Percentiles rank a stretch among this genome's conserved stretches.
Evolutionary conservation across 1,140 invertebrate species (phyloP).

Genomic region (Sycobia sp.): DNA sequence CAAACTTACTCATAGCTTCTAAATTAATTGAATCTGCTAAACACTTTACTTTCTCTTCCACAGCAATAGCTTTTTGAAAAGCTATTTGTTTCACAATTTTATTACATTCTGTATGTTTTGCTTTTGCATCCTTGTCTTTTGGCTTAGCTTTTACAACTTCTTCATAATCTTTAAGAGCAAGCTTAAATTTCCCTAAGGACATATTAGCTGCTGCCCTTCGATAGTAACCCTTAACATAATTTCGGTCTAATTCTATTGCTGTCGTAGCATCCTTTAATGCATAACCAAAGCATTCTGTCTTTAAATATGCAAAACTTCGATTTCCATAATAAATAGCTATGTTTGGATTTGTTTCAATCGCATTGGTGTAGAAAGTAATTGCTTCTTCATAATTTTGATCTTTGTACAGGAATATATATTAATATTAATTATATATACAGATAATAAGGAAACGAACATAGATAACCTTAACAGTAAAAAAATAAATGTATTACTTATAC

Average conservation of each 20-base stretch:
- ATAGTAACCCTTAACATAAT: constrained; percentile 94
- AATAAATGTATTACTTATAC: not conserved
- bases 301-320: constrained; percentile 92
- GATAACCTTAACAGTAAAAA: not conserved
- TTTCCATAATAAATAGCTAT: constrained; percentile 90
- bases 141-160: constrained; percentile 89
- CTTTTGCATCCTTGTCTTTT: constrained; percentile 91
- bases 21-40: constrained; percentile 87
- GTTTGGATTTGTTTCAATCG: constrained; percentile 84
- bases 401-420: constrained; percentile 60
- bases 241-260: constrained; percentile 87
- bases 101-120: constrained; percentile 93
- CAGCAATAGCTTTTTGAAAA: constrained; percentile 96
- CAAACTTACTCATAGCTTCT: constrained; percentile 85
- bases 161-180: constrained; percentile 96
- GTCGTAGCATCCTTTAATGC: constrained; percentile 90
- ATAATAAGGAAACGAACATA: not conserved
- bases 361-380: constrained; percentile 88
- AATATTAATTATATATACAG: not conserved
- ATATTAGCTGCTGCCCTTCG: constrained; percentile 94
- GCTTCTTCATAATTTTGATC: constrained; percentile 89
- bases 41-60: constrained; percentile 85
- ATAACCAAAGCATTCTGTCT: constrained; percentile 91
- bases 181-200: constrained; percentile 96
- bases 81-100: constrained; percentile 95